These are phyloP conservation scores for Diachasma alloeum DNA, from an alignment of 1,140 invertebrate species.

Conservation along the genomic window DNA sequence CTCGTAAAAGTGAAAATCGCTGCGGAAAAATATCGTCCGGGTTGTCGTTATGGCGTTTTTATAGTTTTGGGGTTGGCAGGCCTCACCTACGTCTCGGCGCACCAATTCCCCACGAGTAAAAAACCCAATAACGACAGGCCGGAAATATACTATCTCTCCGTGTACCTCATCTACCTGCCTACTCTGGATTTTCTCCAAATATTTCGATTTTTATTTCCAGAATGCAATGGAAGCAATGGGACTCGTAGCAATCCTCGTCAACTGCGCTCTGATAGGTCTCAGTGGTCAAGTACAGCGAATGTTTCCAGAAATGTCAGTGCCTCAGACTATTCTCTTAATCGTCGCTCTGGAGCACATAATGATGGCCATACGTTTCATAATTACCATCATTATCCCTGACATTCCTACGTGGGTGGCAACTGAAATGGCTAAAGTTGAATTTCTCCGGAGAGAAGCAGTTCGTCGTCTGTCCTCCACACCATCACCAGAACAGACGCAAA, in stretches of 20 bases:
- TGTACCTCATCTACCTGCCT: too few species aligned
- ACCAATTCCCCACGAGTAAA: too few species aligned
- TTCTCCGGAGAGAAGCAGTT: conserved; percentile 76
- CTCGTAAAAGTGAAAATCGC: too few species aligned
- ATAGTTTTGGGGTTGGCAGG: too few species aligned
- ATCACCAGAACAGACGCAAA: conserved; percentile 57
- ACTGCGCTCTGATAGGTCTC: conserved; percentile 92
- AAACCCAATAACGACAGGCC: too few species aligned
- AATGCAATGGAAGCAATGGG: conserved; percentile 93
- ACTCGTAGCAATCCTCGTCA: conserved; percentile 91
- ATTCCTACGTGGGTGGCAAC: conserved; percentile 90
- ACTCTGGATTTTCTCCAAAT: too few species aligned
- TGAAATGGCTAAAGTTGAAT: conserved; percentile 87
- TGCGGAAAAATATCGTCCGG: too few species aligned
- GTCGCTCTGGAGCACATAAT: conserved; percentile 91
- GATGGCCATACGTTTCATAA: conserved; percentile 79
- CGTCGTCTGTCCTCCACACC: conserved; percentile 64
- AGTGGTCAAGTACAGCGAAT: conserved; percentile 89
- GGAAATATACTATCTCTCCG: too few species aligned
- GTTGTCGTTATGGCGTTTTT: too few species aligned
- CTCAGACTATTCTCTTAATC: conserved; percentile 87
- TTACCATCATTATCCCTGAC: conserved; percentile 89
- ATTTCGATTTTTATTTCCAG: conserved; percentile 60
- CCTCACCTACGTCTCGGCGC: too few species aligned
- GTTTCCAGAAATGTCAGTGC: conserved; percentile 85